Conservation (phyloP, 1,140 invertebrate species). For the Coboldia fuscipes region DNA sequence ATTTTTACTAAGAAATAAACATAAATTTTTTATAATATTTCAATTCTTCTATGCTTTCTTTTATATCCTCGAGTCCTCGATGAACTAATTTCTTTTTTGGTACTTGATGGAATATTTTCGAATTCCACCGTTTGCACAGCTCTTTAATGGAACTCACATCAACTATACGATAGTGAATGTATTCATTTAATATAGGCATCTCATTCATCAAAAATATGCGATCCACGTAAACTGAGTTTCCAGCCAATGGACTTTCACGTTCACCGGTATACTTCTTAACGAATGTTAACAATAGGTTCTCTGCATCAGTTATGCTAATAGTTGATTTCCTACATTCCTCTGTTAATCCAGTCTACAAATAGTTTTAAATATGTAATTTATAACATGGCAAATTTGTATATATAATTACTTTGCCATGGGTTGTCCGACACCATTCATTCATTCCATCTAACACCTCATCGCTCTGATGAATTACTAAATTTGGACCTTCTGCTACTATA, state of each 20-base stretch:
- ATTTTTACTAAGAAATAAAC: conserved; percentile 23
- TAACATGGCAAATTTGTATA: conserved; percentile 27
- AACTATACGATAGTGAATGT: conserved; percentile 82
- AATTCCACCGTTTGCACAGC: conserved; percentile 55
- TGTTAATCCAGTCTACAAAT: conserved; percentile 50
- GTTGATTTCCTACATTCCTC: conserved; percentile 43
- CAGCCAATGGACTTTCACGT: conserved; percentile 49
- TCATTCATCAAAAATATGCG: conserved; percentile 51
- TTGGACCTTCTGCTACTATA: conserved; percentile 50
- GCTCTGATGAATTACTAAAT: conserved; percentile 64
- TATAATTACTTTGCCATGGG: conserved; percentile 47
- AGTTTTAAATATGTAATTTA: conserved; percentile 9
- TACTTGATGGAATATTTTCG: conserved; percentile 25
- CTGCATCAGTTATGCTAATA: conserved; percentile 39
- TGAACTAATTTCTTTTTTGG: conserved; percentile 47
- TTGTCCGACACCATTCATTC: conserved; percentile 58
- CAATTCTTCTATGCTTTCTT: conserved; percentile 68
- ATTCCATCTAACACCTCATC: conserved; percentile 50
- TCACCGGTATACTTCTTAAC: conserved; percentile 40
- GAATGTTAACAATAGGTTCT: conserved; percentile 50
- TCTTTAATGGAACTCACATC: conserved; percentile 87
- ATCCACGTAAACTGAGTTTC: conserved; percentile 80
- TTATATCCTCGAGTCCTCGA: conserved; percentile 62
- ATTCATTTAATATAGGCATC: conserved; percentile 49
- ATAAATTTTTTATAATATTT: conserved; percentile 41